These are phyloP conservation scores for Erpobdella octoculata DNA, from an alignment of 2,888 invertebrate species.

Conservation along the genomic window DNA sequence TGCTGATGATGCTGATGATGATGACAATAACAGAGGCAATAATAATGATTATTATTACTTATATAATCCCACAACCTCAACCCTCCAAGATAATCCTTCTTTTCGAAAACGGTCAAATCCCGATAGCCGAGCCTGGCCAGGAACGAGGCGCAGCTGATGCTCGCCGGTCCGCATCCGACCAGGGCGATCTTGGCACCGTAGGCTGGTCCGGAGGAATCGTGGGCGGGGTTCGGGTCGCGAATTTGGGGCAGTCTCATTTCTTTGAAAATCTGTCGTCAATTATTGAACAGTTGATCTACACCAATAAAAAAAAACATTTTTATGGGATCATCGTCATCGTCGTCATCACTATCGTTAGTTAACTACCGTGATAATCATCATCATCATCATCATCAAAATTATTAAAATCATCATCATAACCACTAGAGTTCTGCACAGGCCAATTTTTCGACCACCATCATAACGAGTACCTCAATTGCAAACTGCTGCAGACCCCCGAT, in stretches of 20 bases:
- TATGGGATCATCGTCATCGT: background rate
- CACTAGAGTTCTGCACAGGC: too few species aligned
- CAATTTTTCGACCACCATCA: conserved; percentile 34
- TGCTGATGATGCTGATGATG: too few species aligned
- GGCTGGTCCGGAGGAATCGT: conserved; percentile 45
- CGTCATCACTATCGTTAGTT: background rate
- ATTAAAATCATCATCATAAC: too few species aligned
- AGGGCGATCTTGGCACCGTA: conserved; percentile 69
- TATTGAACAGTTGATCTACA: background rate
- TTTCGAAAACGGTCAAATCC: conserved; percentile 84
- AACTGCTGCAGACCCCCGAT: conserved; percentile 97
- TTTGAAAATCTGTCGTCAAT: conserved; percentile 68
- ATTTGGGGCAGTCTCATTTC: conserved; percentile 85
- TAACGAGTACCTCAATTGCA: conserved; percentile 87
- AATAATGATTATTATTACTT: too few species aligned
- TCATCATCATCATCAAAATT: background rate
- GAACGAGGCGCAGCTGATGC: conserved; percentile 90
- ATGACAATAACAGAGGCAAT: too few species aligned
- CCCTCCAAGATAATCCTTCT: conserved; percentile 76
- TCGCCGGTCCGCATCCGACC: conserved; percentile 90
- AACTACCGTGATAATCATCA: background rate
- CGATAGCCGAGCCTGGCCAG: conserved; percentile 84
- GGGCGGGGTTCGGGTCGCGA: conserved; percentile 61
- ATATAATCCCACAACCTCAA: too few species aligned
- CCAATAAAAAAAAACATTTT: background rate